A percentile compares a stretch with the other conserved stretches of the same genome.
phyloP scores from a whole-genome alignment of 2,113 vertebrate species.

The Malurus alboscapulatus region DNA sequence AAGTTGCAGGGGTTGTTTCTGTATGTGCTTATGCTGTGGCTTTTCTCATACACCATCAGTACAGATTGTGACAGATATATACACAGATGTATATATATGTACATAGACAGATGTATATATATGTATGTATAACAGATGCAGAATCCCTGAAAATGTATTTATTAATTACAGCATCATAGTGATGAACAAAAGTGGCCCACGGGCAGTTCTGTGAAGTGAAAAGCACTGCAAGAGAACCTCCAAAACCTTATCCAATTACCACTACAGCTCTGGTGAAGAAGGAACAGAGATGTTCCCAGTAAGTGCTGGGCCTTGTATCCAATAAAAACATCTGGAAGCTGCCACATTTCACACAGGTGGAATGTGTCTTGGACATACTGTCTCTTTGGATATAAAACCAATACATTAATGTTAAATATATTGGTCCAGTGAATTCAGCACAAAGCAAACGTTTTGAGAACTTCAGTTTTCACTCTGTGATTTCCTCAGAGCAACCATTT shows the following conservation, averaged over 20 bases:
- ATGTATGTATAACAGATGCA: background rate
- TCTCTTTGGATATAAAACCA: background rate
- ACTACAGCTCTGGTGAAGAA: background rate
- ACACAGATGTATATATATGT: background rate
- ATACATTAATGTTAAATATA: background rate
- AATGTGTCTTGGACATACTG: background rate
- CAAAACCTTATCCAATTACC: background rate
- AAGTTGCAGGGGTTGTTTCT: background rate
- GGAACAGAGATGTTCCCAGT: background rate
- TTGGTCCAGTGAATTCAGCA: background rate
- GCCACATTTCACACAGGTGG: background rate
- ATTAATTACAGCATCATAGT: background rate
- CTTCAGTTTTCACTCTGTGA: background rate
- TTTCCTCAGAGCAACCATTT: background rate
- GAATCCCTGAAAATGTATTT: background rate
- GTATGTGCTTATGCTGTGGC: background rate
- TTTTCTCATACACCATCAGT: background rate
- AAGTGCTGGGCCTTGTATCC: background rate
- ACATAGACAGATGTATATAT: no score
- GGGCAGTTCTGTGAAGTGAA: background rate
- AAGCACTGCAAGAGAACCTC: background rate
- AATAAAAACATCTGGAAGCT: background rate
- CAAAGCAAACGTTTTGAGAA: background rate
- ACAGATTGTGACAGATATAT: background rate
- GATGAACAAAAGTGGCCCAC: background rate